Conservation (phyloP, 2,797 vertebrate genomes). For the Sphenopsis melanotis region DNA sequence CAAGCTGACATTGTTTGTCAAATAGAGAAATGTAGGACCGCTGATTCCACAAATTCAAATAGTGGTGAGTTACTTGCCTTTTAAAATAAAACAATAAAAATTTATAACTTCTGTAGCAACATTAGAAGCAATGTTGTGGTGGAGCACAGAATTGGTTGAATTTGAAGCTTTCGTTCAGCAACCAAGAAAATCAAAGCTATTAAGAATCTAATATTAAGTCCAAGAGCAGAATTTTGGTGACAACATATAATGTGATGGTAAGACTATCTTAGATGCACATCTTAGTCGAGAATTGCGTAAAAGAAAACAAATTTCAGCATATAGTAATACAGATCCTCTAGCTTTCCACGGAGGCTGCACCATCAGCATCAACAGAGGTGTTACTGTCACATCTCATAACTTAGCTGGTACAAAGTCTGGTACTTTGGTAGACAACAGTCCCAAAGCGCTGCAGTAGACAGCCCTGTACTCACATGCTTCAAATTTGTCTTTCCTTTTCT, state of each 20-base stretch:
- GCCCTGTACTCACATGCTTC: background rate
- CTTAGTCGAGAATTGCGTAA: background rate
- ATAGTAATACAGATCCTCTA: background rate
- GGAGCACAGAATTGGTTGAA: background rate
- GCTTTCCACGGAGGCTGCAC: background rate
- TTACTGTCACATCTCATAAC: background rate
- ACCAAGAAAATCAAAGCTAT: background rate
- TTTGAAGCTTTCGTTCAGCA: background rate
- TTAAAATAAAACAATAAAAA: background rate
- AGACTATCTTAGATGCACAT: background rate
- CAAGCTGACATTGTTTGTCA: background rate
- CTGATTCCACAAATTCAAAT: background rate
- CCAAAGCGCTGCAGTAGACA: background rate
- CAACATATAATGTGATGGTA: background rate
- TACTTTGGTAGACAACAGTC: background rate
- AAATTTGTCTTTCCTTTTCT: background rate
- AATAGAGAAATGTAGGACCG: background rate
- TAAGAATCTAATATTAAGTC: background rate
- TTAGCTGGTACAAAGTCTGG: background rate
- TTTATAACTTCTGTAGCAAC: background rate
- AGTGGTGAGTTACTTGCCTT: background rate
- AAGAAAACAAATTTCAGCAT: background rate
- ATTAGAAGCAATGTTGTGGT: background rate
- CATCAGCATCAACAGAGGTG: background rate
- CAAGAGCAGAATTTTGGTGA: background rate